These are phyloP conservation scores for Pissodes strobi DNA, from an alignment of 1,140 invertebrate species.

Conservation along the genomic window DNA sequence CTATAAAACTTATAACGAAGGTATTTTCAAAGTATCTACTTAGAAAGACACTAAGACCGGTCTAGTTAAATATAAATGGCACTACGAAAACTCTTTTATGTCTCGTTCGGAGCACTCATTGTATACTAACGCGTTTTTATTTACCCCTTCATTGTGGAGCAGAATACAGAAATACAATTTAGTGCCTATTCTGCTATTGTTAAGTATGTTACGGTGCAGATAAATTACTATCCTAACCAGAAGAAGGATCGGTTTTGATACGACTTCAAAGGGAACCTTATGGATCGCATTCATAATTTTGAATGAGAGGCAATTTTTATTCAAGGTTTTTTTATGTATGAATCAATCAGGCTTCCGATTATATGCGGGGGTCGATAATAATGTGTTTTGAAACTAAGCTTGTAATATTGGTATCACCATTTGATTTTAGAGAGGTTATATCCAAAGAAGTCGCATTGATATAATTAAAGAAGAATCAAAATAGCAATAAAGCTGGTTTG, in stretches of 20 bases:
- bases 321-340: too few species aligned
- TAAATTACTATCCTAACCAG: constrained; percentile 6
- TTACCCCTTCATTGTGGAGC: constrained; percentile 4
- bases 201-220: constrained; percentile 3
- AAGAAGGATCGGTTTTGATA: background rate
- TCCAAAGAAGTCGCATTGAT: background rate
- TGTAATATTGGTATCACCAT: too few species aligned
- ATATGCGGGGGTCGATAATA: too few species aligned
- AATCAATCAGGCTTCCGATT: too few species aligned
- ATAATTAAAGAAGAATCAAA: too few species aligned
- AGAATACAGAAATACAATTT: constrained; percentile 2
- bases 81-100: background rate
- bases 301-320: background rate
- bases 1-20: too few species aligned
- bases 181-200: constrained; percentile 3
- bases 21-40: too few species aligned
- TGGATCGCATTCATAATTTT: background rate
- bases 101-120: background rate
- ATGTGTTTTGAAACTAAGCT: too few species aligned
- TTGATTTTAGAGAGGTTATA: too few species aligned
- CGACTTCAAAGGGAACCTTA: background rate
- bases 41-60: too few species aligned
- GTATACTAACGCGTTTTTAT: constrained; percentile 8
- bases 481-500: too few species aligned
- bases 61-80: too few species aligned